phyloP scores from a whole-genome alignment of 2,113 vertebrate species.

The Siniperca chuatsi region DNA sequence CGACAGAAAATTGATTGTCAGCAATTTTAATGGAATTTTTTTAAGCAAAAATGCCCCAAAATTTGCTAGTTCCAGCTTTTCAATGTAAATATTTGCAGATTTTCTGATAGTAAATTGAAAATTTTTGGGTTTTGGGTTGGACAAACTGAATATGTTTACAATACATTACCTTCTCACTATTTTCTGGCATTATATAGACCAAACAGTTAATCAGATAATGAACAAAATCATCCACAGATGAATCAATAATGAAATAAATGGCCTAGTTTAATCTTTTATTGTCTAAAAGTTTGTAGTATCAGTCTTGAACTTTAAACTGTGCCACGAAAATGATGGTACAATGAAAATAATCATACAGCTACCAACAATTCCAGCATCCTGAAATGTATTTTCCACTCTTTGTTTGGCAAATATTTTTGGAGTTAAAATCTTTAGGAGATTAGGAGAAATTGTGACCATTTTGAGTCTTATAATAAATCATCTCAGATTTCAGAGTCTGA shows the following conservation, averaged over 20 bases:
- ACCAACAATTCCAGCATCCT: not conserved
- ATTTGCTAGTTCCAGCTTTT: not conserved
- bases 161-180: not conserved
- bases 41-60: not conserved
- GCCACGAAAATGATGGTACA: not conserved
- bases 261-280: not conserved
- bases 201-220: not conserved
- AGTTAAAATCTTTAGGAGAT: not conserved
- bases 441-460: not conserved
- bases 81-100: not conserved
- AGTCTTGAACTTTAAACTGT: not conserved
- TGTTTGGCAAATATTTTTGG: not conserved
- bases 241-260: slow-evolving; percentile 8
- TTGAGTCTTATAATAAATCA: slow-evolving; percentile 6
- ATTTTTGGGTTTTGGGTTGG: not conserved
- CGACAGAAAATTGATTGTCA: not conserved
- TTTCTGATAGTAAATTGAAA: not conserved
- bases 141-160: not conserved
- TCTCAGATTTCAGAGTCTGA: slow-evolving; percentile 47
- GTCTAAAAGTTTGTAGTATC: not conserved
- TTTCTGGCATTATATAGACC: not conserved
- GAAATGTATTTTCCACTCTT: not conserved
- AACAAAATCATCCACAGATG: not conserved
- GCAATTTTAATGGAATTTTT: not conserved
- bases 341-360: slow-evolving; percentile 4